Evolutionary conservation across 2,888 invertebrate species (phyloP).

Genomic region (Sphaerophoria rueppellii): DNA sequence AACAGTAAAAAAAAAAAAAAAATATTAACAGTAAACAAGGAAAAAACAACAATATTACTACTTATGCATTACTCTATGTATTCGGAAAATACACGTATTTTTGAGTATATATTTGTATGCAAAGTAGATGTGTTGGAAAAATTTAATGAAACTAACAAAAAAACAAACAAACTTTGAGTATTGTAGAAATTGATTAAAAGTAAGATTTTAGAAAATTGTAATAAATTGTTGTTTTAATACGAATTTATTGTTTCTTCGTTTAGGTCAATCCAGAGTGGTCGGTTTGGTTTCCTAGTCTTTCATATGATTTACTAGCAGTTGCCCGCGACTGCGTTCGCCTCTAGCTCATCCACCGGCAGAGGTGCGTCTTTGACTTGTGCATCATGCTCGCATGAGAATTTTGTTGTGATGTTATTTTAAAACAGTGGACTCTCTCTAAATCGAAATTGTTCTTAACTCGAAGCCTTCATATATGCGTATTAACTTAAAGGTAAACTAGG

Average conservation of each 20-base stretch:
- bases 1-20: constrained; percentile 43
- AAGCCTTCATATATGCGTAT: no score
- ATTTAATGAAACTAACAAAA: constrained; percentile 40
- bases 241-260: neutral
- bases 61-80: constrained; percentile 62
- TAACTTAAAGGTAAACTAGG: no score
- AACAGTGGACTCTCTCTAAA: no score
- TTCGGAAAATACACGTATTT: constrained; percentile 42
- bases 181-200: constrained; percentile 74
- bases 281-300: no score
- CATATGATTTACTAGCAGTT: no score
- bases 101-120: constrained; percentile 62
- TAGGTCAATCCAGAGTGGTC: no score
- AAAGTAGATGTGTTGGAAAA: constrained; percentile 40
- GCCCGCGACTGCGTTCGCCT: no score
- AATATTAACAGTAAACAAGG: constrained; percentile 51
- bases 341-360: no score
- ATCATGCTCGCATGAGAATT: no score
- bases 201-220: constrained; percentile 75
- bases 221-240: constrained; percentile 59
- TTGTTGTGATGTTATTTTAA: no score
- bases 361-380: no score
- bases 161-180: constrained; percentile 69
- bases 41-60: constrained; percentile 73
- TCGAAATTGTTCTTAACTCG: no score